These are phyloP conservation scores for Hippocampus zosterae DNA, from an alignment of 2,113 vertebrate species.

Conservation along the genomic window DNA sequence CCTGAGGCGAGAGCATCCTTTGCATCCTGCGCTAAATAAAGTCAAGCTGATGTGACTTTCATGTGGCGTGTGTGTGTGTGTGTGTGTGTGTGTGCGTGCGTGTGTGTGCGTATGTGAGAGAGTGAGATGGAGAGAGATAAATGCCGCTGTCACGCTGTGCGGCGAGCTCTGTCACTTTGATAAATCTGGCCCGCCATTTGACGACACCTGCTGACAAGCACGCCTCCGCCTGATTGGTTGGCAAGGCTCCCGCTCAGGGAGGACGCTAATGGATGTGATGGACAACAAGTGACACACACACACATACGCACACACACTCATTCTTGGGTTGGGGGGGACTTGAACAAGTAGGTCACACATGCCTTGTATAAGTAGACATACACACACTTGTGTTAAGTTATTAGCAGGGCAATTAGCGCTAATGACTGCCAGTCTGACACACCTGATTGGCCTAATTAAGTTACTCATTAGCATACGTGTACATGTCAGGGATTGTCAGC, in stretches of 20 bases:
- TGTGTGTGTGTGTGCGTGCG: neutral
- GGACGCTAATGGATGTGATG: slow-evolving; percentile 65
- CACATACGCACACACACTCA: slow-evolving; percentile 3
- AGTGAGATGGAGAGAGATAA: slow-evolving; percentile 52
- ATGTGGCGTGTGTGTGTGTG: slow-evolving; percentile 10
- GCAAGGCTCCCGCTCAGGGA: slow-evolving; percentile 61
- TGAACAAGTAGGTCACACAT: slow-evolving; percentile 6
- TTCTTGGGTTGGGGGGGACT: neutral
- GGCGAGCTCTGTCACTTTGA: slow-evolving; percentile 65
- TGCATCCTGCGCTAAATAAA: slow-evolving; percentile 4
- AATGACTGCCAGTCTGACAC: neutral
- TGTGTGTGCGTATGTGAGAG: too few relatives aligned
- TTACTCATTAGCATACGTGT: slow-evolving; percentile 3
- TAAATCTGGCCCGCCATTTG: slow-evolving; percentile 64
- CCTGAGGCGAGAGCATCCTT: slow-evolving; percentile 1
- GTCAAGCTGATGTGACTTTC: slow-evolving; percentile 8
- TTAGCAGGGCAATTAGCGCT: slow-evolving; percentile 9
- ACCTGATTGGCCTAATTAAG: slow-evolving; percentile 12
- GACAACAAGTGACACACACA: slow-evolving; percentile 53
- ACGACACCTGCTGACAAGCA: slow-evolving; percentile 69
- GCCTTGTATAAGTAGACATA: neutral
- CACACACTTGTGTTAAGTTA: neutral
- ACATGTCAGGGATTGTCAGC: neutral
- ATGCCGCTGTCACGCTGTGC: slow-evolving; percentile 63
- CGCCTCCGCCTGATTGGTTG: slow-evolving; percentile 64